These are phyloP conservation scores for Hydractinia symbiolongicarpus DNA, from an alignment of 30 jellyfish, hydroid and myxozoan species.

Conservation along the genomic window DNA sequence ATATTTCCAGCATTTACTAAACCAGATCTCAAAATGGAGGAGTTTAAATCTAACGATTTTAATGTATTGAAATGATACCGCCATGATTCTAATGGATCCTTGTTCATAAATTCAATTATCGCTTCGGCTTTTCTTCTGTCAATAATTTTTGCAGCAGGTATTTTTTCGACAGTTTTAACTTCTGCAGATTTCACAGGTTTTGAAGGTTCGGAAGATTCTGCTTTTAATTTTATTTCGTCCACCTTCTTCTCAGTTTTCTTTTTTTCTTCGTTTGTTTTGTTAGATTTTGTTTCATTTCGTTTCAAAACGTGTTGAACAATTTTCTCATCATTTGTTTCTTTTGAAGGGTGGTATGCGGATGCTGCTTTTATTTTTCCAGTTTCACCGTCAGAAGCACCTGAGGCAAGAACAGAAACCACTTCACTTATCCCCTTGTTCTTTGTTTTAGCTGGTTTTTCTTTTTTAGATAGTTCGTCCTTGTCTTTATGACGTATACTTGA, in stretches of 20 bases:
- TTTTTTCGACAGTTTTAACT: neutral
- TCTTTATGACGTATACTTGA: neutral
- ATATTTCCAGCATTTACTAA: slow-evolving; percentile 90
- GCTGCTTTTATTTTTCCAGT: neutral
- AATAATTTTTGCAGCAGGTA: slow-evolving; percentile 31
- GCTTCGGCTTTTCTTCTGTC: slow-evolving; percentile 88
- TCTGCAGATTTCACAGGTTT: neutral
- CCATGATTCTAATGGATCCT: slow-evolving; percentile 96
- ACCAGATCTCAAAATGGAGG: slow-evolving; percentile 89
- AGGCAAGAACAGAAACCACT: neutral
- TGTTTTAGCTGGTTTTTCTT: neutral
- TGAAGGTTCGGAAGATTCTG: neutral
- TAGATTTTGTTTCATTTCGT: neutral
- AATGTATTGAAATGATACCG: slow-evolving; percentile 64
- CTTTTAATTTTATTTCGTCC: neutral
- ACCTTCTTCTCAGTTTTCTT: neutral
- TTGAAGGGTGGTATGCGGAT: neutral
- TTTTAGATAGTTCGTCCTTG: neutral
- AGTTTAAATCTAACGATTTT: slow-evolving; percentile 66
- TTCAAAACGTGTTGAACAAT: neutral
- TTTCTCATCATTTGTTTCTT: neutral
- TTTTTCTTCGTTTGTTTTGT: neutral
- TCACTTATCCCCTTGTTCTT: neutral
- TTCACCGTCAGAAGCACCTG: neutral
- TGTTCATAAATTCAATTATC: slow-evolving; percentile 75